Evolutionary conservation across 2,888 invertebrate genomes (phyloP), one percentile per base, ranked within the genome.

Genomic region (Idaea straminata): DNA sequence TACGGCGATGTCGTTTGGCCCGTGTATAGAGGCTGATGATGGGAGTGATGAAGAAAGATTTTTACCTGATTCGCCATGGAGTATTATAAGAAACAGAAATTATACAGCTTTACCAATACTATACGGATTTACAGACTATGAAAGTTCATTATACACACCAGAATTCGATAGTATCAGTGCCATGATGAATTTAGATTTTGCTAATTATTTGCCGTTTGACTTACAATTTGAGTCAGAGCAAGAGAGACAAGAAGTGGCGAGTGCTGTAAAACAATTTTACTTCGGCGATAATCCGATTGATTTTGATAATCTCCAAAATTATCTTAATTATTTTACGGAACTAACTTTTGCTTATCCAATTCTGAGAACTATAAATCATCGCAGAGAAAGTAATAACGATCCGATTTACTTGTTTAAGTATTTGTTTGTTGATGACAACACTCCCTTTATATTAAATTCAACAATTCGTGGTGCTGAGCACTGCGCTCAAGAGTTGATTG

Each of bases 101-200:
- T 84, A 81, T 38, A 72, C 67, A 15, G 83, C 83, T 67, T 35
- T 85, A 3, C 86, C 86, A 0, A 64, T 83, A 47, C 63, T 87
- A n/a, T 79, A 77, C 64, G 86, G 86, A 6, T 83, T 84, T 62
- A 66, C 80, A 35, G 73, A 82, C 16, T 79, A 82, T 80, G 83
- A 83, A 69, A 81, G 82, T n/a, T 66, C 79, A 34, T 5, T 76
- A 2, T 66, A 74, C 13, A 61, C 77, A 10, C 36, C 5, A 4
- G 3, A 38, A 5, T 78, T 81, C 61, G 73, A 75, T 16, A 35
- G 47, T 3, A 79, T 76, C 74, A 77, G 76, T 64, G 57, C 64
- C 36, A 57, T 38, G 64, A 81, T 82, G 78, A 81, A 81, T 64
- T 64, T 71, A 57, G 76, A 74, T 0, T 80, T 82, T 67, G 66